Evolutionary conservation across 2,113 vertebrate species (phyloP).

Genomic region (Bos taurus): DNA sequence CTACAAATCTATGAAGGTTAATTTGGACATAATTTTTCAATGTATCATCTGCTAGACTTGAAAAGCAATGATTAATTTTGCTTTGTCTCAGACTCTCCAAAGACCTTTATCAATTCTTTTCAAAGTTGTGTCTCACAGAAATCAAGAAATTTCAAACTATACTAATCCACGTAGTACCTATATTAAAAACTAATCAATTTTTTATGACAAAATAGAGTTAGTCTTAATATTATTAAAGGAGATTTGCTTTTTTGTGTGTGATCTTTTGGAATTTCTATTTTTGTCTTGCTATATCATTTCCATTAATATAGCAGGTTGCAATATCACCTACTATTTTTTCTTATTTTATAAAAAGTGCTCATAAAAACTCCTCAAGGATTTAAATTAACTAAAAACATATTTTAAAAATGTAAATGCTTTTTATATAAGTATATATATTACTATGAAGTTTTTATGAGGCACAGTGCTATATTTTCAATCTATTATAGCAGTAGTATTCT

Average conservation of each 20-base stretch:
- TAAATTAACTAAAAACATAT: neutral
- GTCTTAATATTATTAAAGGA: neutral
- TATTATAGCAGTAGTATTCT: neutral
- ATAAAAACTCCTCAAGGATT: slow-evolving; percentile 29
- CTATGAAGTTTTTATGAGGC: neutral
- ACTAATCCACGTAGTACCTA: neutral
- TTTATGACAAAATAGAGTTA: neutral
- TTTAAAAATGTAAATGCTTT: neutral
- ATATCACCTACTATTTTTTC: neutral
- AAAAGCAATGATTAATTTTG: neutral
- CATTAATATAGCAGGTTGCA: neutral
- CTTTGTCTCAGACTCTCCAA: neutral
- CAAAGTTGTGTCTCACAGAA: neutral
- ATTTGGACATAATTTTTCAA: slow-evolving; percentile 5
- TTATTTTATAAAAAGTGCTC: slow-evolving; percentile 24
- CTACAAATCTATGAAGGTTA: slow-evolving; percentile 4
- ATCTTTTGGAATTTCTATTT: neutral
- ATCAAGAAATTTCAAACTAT: neutral
- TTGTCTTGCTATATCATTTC: neutral
- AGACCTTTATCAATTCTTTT: neutral
- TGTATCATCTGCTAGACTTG: neutral
- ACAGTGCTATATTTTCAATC: neutral
- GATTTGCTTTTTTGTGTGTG: neutral
- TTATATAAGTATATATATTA: neutral
- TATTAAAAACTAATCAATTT: neutral